Base-by-base conservation (phyloP, 2,113 vertebrate genomes). In the Hemibagrus wyckioides region DNA sequence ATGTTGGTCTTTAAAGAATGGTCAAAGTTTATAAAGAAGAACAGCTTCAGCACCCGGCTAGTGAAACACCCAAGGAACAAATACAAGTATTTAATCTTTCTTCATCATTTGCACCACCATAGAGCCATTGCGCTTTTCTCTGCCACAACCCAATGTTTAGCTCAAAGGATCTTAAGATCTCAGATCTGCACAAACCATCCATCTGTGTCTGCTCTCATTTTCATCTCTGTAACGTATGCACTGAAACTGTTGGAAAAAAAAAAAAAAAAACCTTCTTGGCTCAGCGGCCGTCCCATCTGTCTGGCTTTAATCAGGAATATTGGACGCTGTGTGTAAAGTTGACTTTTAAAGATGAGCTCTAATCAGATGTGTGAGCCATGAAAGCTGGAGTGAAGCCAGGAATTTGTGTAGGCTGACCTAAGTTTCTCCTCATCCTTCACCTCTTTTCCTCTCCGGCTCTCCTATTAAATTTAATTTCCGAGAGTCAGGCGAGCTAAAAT, bases 301-400 rank as follows among this genome's bases (percentile, higher is more conserved):
- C 82, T 86, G 63, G 36, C 81, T 89, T 89, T 85, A 89, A 87
- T 88, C 88, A 87, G 87, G 71, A 86, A 91, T 89, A 89, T 89
- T 91, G 88, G 85, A 82, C 80, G 50, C 79, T 80, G 83, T 67
- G 82, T 81, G 85, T 88, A 88, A 87, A 87, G 77, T 13, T 69
- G 87, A 48, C 81, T 89, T 83, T 89, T 67, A 81, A 88, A 87
- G 88, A 57, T 6, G 33, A 50, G 87, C 81, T 80, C 71, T 87
- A 85, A 89, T 88, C 87, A 87, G 77, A 88, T 76, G 69, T 36
- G 54, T 4, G 19, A 80, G 52, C 77, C 52, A 39, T 23, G 57
- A 82, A 69, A 82, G 83, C 77, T 89, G 87, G 84, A 85, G 21
- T 0, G 2, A 33, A 75, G 88, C 88, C 88, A 87, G 83, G 82